A percentile compares a stretch with the other conserved stretches of the same genome.
phyloP scores from a whole-genome alignment of 2,113 vertebrate species.

The Lichenostomus cassidix region DNA sequence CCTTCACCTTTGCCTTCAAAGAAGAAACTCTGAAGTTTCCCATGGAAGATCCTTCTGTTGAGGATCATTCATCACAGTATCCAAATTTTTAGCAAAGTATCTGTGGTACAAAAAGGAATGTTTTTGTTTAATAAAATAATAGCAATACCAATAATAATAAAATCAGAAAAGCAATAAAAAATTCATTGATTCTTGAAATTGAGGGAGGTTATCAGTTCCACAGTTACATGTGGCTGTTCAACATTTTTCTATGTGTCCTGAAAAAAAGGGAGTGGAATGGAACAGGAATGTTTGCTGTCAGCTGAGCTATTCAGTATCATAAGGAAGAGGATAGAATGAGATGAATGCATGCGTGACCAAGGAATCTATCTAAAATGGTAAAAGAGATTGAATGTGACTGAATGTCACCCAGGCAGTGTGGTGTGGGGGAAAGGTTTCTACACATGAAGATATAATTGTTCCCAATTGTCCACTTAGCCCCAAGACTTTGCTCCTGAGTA shows the following conservation, averaged over 20 bases:
- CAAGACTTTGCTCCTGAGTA: background rate
- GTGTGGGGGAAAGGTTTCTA: background rate
- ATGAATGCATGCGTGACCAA: background rate
- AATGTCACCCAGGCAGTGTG: background rate
- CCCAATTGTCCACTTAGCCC: background rate
- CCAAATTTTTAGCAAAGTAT: background rate
- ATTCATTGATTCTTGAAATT: background rate
- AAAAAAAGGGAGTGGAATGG: background rate
- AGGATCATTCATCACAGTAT: background rate
- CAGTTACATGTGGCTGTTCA: background rate
- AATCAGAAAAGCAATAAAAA: background rate
- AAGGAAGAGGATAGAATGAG: background rate
- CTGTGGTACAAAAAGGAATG: fast-evolving
- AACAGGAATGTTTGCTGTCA: background rate
- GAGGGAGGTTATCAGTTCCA: background rate
- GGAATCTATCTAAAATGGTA: background rate
- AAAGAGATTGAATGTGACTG: background rate
- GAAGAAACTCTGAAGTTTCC: background rate
- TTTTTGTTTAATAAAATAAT: background rate
- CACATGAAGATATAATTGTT: background rate
- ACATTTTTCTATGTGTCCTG: background rate
- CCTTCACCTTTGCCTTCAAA: background rate
- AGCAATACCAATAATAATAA: background rate
- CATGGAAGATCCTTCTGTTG: background rate
- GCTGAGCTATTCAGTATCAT: background rate